Percentiles rank a stretch among this genome's conserved stretches.
Conservation (phyloP, 1,140 invertebrate genomes). For the Anastrepha obliqua region DNA sequence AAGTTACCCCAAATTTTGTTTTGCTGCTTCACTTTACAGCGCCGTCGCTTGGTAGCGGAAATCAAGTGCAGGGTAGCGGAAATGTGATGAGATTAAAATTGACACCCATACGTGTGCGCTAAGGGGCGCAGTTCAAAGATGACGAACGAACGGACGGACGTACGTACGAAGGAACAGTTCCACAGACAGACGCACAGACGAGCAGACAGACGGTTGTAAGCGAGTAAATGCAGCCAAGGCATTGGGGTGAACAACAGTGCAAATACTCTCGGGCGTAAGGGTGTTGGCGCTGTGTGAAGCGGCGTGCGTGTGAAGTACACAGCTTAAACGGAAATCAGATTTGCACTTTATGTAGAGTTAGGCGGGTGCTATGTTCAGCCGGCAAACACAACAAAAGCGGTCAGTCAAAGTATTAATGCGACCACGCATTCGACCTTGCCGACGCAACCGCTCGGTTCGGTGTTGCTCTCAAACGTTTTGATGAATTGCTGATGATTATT, state of each 20-base stretch:
- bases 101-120: slow-evolving; percentile 32
- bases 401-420: neutral
- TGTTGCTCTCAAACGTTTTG: slow-evolving; percentile 44
- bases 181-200: neutral
- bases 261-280: too few species aligned
- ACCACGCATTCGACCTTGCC: neutral
- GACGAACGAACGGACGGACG: neutral
- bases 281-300: neutral
- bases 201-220: neutral
- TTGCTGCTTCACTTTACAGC: neutral
- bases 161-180: too few species aligned
- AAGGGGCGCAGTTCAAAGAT: slow-evolving; percentile 28
- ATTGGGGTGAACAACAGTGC: neutral
- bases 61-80: slow-evolving; percentile 53
- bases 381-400: slow-evolving; percentile 25
- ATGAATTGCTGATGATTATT: slow-evolving; percentile 70
- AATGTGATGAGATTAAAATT: slow-evolving; percentile 56
- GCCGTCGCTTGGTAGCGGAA: neutral
- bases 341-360: neutral
- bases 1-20: neutral
- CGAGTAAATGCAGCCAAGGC: neutral
- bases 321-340: slow-evolving; percentile 46
- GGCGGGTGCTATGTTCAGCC: slow-evolving; percentile 23
- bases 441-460: neutral
- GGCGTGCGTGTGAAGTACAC: slow-evolving; percentile 22